Evolutionary conservation across 2,113 vertebrate species (phyloP), one percentile per base, ranked within the genome.

Genomic region (Coptodon rendalli): DNA sequence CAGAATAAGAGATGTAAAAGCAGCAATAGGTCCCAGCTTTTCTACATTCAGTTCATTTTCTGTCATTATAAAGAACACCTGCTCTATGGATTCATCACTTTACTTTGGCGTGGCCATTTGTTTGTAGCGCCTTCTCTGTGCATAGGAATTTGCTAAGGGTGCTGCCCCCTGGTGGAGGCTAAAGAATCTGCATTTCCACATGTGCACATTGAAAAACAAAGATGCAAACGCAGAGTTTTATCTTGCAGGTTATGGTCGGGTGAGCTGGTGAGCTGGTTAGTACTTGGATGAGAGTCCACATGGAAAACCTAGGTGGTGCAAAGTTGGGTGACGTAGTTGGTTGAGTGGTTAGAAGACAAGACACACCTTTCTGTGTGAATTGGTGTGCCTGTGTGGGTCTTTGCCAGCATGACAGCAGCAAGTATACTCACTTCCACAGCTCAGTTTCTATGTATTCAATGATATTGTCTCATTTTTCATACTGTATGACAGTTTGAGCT

Each of bases 371-470:
- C 38, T 43, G n/a, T 27, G 38, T 43, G n/a, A 71, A 71, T 12
- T 43, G n/a, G 2, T 3, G n/a, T 71, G 12, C 38, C 66, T 16
- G n/a, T 0, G 38, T 43, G 3, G 63, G 63, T 40, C 19, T 68
- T 24, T 8, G 34, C 34, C 36, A 68, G 36, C 63, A 40, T 1
- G 34, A 38, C 1, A 68, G 7, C 63, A 68, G 63, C 3, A 68
- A 24, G 63, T 1, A 40, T 24, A 0, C 19, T 4, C 11, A 0
- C 7, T 22, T 68, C 63, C 34, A 40, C n/a, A 68, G 36, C 36
- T 68, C 36, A 24, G 3, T 68, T 40, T 13, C 19, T 68, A 68
- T 68, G 63, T 14, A 68, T 68, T 68, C 5, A 22, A 40, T 68
- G 11, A 68, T 40, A 68, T 40, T 8, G 11, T 40, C 36, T 40